These are phyloP conservation scores for Lepisosteus osseus DNA, from an alignment of 2,113 vertebrate genomes.

Conservation along the genomic window DNA sequence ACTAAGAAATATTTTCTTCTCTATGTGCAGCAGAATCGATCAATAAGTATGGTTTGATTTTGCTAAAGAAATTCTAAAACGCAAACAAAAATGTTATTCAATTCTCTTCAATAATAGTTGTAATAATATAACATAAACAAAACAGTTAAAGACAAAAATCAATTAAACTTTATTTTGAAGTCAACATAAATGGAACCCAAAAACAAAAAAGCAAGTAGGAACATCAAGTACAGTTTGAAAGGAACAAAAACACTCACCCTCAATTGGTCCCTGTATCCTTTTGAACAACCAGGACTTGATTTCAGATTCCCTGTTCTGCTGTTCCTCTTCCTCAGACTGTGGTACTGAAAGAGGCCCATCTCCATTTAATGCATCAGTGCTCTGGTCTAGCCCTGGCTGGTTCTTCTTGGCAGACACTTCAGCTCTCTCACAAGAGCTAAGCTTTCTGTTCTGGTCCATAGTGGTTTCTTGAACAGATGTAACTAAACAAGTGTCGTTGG, in stretches of 20 bases:
- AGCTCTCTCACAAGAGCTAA: slow-evolving; percentile 44
- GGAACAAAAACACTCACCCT: slow-evolving; percentile 70
- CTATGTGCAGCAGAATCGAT: no score
- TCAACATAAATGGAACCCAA: no score
- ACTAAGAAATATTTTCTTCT: no score
- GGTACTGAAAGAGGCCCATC: slow-evolving; percentile 52
- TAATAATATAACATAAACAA: no score
- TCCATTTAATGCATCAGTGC: slow-evolving; percentile 48
- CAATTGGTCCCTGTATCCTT: slow-evolving; percentile 91
- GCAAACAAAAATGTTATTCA: no score
- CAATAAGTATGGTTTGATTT: no score
- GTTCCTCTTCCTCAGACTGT: slow-evolving; percentile 50
- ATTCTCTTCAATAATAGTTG: no score
- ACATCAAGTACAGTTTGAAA: background rate
- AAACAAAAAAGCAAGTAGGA: slow-evolving; percentile 10
- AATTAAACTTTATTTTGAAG: no score
- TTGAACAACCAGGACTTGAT: slow-evolving; percentile 84
- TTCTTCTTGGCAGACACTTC: slow-evolving; percentile 39
- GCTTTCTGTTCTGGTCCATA: slow-evolving; percentile 34
- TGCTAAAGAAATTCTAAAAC: no score
- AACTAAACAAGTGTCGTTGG: background rate
- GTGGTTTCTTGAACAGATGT: background rate
- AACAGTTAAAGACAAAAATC: no score
- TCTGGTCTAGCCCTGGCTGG: slow-evolving; percentile 46
- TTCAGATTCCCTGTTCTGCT: slow-evolving; percentile 78